Conservation (phyloP, 2,113 vertebrate genomes). For the Sphaerodactylus townsendi region DNA sequence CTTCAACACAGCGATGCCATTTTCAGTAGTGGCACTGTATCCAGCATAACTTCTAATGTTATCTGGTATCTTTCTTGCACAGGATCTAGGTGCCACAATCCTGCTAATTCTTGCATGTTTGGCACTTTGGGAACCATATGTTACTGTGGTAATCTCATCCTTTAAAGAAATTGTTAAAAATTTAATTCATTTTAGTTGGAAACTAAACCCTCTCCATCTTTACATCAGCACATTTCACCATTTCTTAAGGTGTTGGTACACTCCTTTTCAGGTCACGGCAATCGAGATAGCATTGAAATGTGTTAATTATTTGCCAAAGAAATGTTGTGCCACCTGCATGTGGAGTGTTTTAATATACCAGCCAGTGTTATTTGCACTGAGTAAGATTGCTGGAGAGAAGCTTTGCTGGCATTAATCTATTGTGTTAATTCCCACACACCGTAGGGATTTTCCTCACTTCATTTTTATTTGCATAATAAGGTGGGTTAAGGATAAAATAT, state of each 20-base stretch:
- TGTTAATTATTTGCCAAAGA: slow-evolving; percentile 5
- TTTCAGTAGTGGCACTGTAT: not conserved
- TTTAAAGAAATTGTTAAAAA: not conserved
- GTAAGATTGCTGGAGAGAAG: not conserved
- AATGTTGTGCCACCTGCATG: slow-evolving; percentile 2
- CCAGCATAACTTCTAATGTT: not conserved
- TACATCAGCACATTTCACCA: not conserved
- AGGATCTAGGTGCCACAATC: not conserved
- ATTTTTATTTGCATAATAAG: slow-evolving; percentile 27
- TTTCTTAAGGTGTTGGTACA: not conserved
- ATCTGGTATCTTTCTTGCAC: not conserved
- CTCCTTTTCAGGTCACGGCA: slow-evolving; percentile 4
- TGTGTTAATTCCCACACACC: slow-evolving; percentile 18
- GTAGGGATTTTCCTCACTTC: slow-evolving; percentile 14
- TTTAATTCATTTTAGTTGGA: not conserved
- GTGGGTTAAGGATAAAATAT: slow-evolving; percentile 2
- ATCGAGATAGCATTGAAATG: slow-evolving; percentile 12
- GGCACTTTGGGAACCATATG: not conserved
- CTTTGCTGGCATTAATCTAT: slow-evolving; percentile 19
- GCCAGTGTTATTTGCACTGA: slow-evolving; percentile 12
- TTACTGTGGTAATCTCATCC: not conserved
- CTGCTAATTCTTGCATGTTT: not conserved
- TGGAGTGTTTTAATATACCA: slow-evolving; percentile 4
- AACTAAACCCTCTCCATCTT: not conserved
- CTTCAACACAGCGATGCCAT: not conserved